Conservation (phyloP, 2,888 invertebrate species). For the Plebejus argus region DNA sequence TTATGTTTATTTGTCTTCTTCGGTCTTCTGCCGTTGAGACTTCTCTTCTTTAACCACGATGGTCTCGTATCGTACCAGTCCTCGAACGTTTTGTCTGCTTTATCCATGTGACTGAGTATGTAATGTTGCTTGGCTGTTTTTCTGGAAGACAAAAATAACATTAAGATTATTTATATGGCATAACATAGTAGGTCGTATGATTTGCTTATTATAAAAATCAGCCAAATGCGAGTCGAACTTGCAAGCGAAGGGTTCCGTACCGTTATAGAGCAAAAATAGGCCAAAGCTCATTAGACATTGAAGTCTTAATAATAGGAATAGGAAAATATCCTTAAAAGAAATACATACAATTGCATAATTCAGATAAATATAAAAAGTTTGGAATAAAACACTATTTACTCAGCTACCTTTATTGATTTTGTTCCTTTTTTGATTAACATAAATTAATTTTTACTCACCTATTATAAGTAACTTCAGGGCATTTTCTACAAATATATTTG, state of each 20-base stretch:
- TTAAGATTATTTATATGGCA: neutral
- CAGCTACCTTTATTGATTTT: neutral
- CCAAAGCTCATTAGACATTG: too few species aligned
- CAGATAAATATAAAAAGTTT: neutral
- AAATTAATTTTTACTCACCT: conserved; percentile 52
- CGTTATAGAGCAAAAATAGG: too few species aligned
- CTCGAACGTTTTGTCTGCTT: conserved; percentile 50
- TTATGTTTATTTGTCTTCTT: neutral
- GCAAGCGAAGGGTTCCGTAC: too few species aligned
- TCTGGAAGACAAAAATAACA: conserved; percentile 46
- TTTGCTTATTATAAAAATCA: neutral
- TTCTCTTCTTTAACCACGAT: conserved; percentile 46
- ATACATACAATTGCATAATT: neutral
- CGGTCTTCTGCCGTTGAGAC: conserved; percentile 29
- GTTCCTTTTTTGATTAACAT: neutral
- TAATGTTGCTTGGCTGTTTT: conserved; percentile 67
- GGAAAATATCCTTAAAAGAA: too few species aligned
- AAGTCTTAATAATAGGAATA: too few species aligned
- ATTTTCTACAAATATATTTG: conserved; percentile 71
- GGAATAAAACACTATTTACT: neutral
- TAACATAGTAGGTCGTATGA: too few species aligned
- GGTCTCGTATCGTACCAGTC: conserved; percentile 58
- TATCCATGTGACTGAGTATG: conserved; percentile 60
- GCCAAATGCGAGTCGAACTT: too few species aligned
- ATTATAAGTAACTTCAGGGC: conserved; percentile 69